Conservation (phyloP, 2,113 vertebrate genomes). For the Sciurus niger region DNA sequence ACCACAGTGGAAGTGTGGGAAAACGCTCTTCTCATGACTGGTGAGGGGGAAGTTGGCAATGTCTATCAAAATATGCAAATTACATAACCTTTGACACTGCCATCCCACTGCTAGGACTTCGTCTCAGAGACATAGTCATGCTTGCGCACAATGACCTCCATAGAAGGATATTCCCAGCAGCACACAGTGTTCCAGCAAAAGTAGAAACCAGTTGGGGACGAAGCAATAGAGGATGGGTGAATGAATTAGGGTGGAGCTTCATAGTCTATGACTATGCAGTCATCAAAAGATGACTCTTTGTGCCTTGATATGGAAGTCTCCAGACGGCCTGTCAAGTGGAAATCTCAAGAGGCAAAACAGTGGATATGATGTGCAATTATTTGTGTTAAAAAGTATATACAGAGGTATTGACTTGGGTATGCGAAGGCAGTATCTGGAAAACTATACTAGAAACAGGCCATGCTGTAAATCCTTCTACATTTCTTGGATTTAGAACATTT, state of each 20-base stretch:
- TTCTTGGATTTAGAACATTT: not conserved
- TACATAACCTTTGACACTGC: not conserved
- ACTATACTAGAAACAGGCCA: not conserved
- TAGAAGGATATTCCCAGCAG: not conserved
- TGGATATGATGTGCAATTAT: not conserved
- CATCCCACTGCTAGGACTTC: not conserved
- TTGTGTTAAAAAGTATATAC: not conserved
- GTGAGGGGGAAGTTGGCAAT: not conserved
- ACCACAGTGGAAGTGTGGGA: not conserved
- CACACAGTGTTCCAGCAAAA: not conserved
- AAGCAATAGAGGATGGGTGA: not conserved
- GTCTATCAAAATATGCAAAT: not conserved
- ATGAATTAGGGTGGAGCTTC: not conserved
- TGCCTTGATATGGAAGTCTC: not conserved
- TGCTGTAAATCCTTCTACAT: not conserved
- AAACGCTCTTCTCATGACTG: not conserved
- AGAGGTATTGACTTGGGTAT: not conserved
- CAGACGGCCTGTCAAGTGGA: not conserved
- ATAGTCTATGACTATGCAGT: not conserved
- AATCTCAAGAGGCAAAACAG: not conserved
- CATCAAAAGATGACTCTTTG: not conserved
- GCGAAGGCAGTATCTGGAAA: slow-evolving; percentile 1
- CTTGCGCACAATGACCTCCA: not conserved
- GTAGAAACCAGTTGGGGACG: not conserved
- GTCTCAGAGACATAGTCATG: not conserved